Evolutionary conservation across 1,140 invertebrate species (phyloP).

Genomic region (Papilio polytes): DNA sequence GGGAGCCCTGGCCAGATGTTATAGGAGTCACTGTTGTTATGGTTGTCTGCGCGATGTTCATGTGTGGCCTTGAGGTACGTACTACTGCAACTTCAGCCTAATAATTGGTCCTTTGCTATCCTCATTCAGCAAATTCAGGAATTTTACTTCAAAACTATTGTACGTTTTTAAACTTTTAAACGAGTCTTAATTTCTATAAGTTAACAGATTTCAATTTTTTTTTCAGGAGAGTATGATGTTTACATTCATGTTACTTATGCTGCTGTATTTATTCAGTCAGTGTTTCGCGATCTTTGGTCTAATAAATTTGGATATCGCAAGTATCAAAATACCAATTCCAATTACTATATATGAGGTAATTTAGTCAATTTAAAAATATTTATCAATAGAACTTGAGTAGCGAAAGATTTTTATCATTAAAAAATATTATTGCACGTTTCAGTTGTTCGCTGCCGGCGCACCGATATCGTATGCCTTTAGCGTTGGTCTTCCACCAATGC

Average conservation of each 20-base stretch:
- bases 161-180: no score
- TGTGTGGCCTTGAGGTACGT: slow-evolving; percentile 87
- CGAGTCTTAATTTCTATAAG: no score
- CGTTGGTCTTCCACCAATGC: slow-evolving; percentile 65
- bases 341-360: slow-evolving; percentile 75
- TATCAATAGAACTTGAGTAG: neutral
- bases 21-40: slow-evolving; percentile 87
- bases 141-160: no score
- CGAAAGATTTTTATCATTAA: neutral
- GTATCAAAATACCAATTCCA: slow-evolving; percentile 73
- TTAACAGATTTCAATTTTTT: slow-evolving; percentile 7
- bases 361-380: neutral
- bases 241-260: slow-evolving; percentile 71
- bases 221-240: slow-evolving; percentile 81
- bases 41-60: slow-evolving; percentile 87
- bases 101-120: no score
- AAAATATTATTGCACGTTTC: slow-evolving; percentile 45
- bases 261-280: slow-evolving; percentile 77
- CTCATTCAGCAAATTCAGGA: no score
- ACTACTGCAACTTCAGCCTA: neutral
- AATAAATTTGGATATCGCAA: slow-evolving; percentile 76
- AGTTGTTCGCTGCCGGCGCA: slow-evolving; percentile 75
- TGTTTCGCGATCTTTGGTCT: slow-evolving; percentile 76
- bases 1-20: slow-evolving; percentile 88
- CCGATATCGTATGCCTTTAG: slow-evolving; percentile 76